These are phyloP conservation scores for Bubo bubo DNA, from an alignment of 2,113 vertebrate genomes.

Conservation along the genomic window DNA sequence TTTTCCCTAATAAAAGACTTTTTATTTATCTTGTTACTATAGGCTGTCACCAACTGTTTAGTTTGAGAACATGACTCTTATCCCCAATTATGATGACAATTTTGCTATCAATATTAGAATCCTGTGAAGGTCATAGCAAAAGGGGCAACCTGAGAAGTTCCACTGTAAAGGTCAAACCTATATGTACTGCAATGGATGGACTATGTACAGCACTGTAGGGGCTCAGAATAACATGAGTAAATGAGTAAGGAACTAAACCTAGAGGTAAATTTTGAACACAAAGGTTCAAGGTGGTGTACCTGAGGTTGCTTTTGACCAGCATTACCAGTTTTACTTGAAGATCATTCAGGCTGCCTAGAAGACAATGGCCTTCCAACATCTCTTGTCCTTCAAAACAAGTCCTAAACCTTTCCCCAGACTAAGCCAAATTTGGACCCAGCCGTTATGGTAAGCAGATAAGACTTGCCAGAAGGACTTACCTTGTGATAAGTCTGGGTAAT, in stretches of 20 bases:
- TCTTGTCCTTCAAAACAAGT: not conserved
- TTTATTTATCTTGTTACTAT: not conserved
- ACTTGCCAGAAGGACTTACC: not conserved
- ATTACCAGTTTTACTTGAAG: not conserved
- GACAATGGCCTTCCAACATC: not conserved
- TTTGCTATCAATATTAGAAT: not conserved
- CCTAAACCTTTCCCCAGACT: not conserved
- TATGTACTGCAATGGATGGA: not conserved
- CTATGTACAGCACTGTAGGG: not conserved
- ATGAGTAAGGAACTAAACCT: not conserved
- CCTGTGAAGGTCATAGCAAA: not conserved
- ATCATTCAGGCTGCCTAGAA: not conserved
- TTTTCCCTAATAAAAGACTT: not conserved
- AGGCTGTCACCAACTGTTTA: not conserved
- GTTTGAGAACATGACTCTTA: not conserved
- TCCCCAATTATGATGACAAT: not conserved
- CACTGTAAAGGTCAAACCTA: not conserved
- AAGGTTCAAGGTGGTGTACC: not conserved
- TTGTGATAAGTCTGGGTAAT: not conserved
- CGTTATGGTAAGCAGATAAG: accelerated
- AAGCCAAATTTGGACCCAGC: not conserved
- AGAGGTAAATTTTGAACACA: not conserved
- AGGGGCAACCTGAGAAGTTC: not conserved
- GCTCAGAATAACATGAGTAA: not conserved
- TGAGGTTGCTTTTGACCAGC: not conserved